phyloP scores from a whole-genome alignment of 2,113 vertebrate species.

The Sardina pilchardus region DNA sequence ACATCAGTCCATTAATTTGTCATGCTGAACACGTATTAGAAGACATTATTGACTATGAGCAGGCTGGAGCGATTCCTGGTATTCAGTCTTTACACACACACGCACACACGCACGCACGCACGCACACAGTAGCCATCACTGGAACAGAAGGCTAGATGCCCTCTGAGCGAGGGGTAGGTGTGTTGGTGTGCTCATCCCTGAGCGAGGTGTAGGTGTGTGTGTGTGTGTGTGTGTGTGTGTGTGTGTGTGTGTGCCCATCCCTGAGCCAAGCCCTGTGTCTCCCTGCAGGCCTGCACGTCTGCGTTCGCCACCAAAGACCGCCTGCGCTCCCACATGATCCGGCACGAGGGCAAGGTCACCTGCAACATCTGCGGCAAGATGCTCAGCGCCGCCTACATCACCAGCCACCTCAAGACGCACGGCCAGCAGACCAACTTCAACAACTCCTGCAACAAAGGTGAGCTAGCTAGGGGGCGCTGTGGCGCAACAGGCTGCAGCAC shows the following conservation, averaged over 20 bases:
- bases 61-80: too few species aligned
- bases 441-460: conserved; percentile 93
- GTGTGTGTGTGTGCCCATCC: not conserved
- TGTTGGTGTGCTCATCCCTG: too few species aligned
- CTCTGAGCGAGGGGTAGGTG: not conserved
- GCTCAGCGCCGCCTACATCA: conserved; percentile 97
- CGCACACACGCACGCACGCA: not conserved
- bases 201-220: not conserved
- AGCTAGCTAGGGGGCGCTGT: too few species aligned
- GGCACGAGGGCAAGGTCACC: conserved; percentile 97
- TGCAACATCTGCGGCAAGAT: conserved; percentile 99
- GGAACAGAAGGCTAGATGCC: not conserved
- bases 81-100: too few species aligned
- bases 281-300: conserved; percentile 89
- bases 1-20: not conserved
- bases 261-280: conserved; percentile 46
- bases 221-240: not conserved
- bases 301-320: conserved; percentile 99
- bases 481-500: too few species aligned
- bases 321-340: conserved; percentile 97
- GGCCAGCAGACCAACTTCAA: conserved; percentile 95
- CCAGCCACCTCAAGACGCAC: conserved; percentile 98
- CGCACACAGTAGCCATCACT: not conserved
- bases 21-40: not conserved
- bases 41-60: not conserved